phyloP scores from a whole-genome alignment of 2,888 invertebrate genomes.

The Helicoverpa assulta region DNA sequence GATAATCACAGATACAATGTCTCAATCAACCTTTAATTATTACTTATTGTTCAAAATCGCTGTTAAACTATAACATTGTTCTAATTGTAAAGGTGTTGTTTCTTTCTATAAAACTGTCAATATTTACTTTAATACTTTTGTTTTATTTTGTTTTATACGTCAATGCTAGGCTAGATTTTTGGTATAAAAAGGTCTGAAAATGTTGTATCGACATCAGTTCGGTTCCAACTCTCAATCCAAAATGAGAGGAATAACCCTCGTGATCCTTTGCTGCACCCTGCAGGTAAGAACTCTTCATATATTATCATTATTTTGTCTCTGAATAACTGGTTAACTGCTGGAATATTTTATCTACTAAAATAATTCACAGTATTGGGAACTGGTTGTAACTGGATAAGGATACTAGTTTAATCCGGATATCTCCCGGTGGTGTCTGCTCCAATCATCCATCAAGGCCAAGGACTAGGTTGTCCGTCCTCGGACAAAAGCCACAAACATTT shows the following conservation, averaged over 20 bases:
- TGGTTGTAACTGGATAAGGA: too few relatives aligned
- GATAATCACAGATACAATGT: slow-evolving; percentile 42
- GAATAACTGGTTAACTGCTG: not conserved
- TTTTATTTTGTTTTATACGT: slow-evolving; percentile 62
- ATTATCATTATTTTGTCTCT: not conserved
- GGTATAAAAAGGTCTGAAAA: slow-evolving; percentile 78
- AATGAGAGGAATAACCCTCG: slow-evolving; percentile 85
- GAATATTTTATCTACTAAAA: too few relatives aligned
- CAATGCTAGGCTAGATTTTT: slow-evolving; percentile 58
- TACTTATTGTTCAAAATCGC: slow-evolving; percentile 75
- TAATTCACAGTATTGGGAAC: too few relatives aligned
- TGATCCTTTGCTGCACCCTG: slow-evolving; percentile 86
- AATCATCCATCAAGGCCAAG: too few relatives aligned
- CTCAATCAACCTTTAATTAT: slow-evolving; percentile 74
- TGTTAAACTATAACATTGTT: slow-evolving; percentile 71
- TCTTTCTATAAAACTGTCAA: slow-evolving; percentile 67
- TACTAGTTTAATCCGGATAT: too few relatives aligned
- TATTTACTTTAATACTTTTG: slow-evolving; percentile 69
- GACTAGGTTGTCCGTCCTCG: too few relatives aligned
- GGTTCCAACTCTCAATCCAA: slow-evolving; percentile 82
- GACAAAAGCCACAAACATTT: too few relatives aligned
- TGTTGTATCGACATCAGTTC: slow-evolving; percentile 77
- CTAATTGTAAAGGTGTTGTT: slow-evolving; percentile 67
- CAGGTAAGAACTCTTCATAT: slow-evolving; percentile 77
- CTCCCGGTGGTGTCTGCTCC: too few relatives aligned